These are phyloP conservation scores for Gibbula magus DNA, from an alignment of 2,888 invertebrate genomes.

Conservation along the genomic window DNA sequence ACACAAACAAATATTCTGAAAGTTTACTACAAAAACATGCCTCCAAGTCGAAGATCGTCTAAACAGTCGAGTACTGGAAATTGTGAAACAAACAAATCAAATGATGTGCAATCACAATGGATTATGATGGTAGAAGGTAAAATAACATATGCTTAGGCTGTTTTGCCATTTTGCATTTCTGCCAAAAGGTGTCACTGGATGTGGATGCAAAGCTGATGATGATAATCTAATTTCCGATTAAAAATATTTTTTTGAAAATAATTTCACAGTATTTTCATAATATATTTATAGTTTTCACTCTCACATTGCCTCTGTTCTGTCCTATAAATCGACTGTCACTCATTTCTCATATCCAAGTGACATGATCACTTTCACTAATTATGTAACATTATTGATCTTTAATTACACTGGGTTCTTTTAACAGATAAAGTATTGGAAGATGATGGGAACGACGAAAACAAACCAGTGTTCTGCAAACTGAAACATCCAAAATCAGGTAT, in stretches of 20 bases:
- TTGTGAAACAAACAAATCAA: background rate
- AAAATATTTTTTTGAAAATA: too few species aligned
- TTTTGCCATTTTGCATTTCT: background rate
- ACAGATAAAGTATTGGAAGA: constrained; percentile 46
- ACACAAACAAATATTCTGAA: background rate
- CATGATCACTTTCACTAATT: too few species aligned
- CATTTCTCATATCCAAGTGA: background rate
- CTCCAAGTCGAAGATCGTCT: constrained; percentile 10
- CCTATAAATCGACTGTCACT: too few species aligned
- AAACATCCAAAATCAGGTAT: constrained; percentile 65
- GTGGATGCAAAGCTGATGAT: too few species aligned
- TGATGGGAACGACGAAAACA: constrained; percentile 46
- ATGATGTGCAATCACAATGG: constrained; percentile 26
- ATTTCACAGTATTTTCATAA: too few species aligned
- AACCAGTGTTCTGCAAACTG: constrained; percentile 55
- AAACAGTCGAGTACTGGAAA: constrained; percentile 7
- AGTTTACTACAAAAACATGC: background rate
- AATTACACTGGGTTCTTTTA: constrained; percentile 6
- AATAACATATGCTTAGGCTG: background rate
- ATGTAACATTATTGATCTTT: too few species aligned
- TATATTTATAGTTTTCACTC: too few species aligned
- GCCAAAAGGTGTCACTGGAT: too few species aligned
- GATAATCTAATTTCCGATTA: too few species aligned
- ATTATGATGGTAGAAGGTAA: constrained; percentile 30
- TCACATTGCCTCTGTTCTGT: too few species aligned